Conservation (phyloP, 2,797 vertebrate genomes). For the Esox lucius region DNA sequence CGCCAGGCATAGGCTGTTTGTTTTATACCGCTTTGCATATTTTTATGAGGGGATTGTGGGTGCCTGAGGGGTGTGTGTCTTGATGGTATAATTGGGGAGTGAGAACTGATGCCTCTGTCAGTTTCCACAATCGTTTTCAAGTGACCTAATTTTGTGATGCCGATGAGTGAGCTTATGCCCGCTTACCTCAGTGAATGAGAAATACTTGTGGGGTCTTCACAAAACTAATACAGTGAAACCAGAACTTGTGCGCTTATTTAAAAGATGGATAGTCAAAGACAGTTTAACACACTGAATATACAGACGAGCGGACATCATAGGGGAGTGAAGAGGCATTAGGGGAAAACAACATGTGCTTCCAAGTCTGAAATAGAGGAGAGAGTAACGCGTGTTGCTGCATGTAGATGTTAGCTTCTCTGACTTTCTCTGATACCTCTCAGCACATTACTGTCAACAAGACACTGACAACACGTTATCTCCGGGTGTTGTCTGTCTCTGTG, state of each 20-base stretch:
- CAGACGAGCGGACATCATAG: not conserved
- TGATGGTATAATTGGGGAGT: not conserved
- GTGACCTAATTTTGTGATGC: conserved; percentile 23
- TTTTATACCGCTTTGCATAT: not conserved
- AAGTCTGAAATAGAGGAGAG: not conserved
- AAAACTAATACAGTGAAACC: not conserved
- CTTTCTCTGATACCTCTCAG: not conserved
- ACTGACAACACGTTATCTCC: not conserved
- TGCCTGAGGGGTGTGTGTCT: not conserved
- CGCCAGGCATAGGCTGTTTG: not conserved
- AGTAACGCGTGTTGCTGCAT: conserved; percentile 5
- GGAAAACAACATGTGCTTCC: not conserved
- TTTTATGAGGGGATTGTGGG: not conserved
- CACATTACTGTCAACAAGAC: not conserved
- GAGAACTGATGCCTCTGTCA: not conserved
- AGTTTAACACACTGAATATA: not conserved
- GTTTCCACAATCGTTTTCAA: conserved; percentile 10
- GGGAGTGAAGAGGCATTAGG: not conserved
- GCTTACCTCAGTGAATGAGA: not conserved
- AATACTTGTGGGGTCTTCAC: not conserved
- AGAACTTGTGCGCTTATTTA: not conserved
- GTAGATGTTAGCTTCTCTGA: not conserved
- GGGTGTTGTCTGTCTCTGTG: too few relatives aligned
- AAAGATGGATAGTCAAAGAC: not conserved
- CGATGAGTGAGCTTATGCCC: conserved; percentile 1